phyloP scores from a whole-genome alignment of 2,797 vertebrate species.

The Sphenopsis melanotis region DNA sequence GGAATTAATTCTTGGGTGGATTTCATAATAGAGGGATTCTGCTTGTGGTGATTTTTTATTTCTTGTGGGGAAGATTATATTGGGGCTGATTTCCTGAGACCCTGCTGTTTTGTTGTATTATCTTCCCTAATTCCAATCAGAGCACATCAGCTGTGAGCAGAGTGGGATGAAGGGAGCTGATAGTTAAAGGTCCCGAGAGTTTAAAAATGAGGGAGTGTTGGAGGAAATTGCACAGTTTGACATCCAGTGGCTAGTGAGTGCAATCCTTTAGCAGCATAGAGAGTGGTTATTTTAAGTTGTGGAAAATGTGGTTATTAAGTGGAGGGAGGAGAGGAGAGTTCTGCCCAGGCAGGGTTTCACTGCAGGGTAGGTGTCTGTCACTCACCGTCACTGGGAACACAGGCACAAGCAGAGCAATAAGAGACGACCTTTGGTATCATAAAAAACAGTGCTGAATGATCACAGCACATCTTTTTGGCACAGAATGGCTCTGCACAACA shows the following conservation, averaged over 20 bases:
- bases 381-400: background rate
- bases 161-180: background rate
- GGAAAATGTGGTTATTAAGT: background rate
- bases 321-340: background rate
- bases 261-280: background rate
- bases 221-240: background rate
- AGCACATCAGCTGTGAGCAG: background rate
- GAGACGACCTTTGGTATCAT: background rate
- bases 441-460: background rate
- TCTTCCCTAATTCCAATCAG: background rate
- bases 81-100: background rate
- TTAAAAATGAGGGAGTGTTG: background rate
- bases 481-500: background rate
- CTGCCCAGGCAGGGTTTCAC: background rate
- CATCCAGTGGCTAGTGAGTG: background rate
- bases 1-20: background rate
- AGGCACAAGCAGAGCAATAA: background rate
- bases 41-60: background rate
- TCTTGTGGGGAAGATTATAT: background rate
- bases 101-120: background rate
- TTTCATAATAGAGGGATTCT: background rate
- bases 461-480: background rate
- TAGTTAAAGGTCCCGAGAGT: background rate
- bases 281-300: background rate
- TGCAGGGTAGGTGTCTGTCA: background rate